phyloP scores from a whole-genome alignment of 2,113 vertebrate species.

The Caracal caracal region DNA sequence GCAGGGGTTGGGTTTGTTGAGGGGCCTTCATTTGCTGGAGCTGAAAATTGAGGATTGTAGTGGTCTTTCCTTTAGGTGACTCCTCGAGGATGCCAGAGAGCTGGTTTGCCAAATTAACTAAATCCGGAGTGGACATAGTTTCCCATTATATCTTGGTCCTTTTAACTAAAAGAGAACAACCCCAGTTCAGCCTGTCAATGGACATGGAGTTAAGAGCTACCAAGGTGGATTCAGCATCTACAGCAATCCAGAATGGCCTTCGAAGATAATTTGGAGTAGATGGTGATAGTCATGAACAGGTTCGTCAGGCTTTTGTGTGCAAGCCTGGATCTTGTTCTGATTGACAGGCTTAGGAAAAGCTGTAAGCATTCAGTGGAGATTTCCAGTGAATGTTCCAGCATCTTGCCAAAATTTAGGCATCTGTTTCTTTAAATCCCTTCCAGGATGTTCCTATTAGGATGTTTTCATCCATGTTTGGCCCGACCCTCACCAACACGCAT shows the following conservation, averaged over 20 bases:
- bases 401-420: not conserved
- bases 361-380: not conserved
- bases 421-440: not conserved
- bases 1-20: not conserved
- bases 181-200: not conserved
- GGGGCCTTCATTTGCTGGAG: not conserved
- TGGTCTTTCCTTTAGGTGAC: not conserved
- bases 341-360: not conserved
- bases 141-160: not conserved
- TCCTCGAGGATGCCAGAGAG: not conserved
- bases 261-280: not conserved
- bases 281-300: not conserved
- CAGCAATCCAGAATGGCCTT: not conserved
- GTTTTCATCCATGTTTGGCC: not conserved
- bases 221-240: not conserved
- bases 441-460: not conserved
- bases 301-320: not conserved
- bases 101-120: not conserved
- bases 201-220: not conserved
- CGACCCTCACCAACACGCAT: not conserved
- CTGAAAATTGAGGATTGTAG: not conserved
- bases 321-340: not conserved
- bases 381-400: not conserved
- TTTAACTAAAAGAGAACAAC: not conserved
- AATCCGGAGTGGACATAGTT: not conserved